Evolutionary conservation across 2,888 invertebrate species (phyloP).

Genomic region (Tinea pellionella): DNA sequence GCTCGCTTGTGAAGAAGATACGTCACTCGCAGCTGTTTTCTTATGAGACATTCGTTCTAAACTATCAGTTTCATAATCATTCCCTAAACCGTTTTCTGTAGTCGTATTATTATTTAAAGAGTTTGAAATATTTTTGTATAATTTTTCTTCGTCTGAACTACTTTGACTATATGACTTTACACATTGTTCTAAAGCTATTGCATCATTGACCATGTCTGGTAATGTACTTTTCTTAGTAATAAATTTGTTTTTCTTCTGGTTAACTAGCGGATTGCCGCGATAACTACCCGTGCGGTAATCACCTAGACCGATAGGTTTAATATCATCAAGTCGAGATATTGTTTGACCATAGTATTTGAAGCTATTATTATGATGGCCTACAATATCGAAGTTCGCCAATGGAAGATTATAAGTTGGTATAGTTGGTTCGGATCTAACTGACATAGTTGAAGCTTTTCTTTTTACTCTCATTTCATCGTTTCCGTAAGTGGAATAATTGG

Average conservation of each 20-base stretch:
- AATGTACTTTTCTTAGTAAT: conserved; percentile 45
- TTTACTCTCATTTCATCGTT: conserved; percentile 33
- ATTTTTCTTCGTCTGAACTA: conserved; percentile 55
- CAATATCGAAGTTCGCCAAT: conserved; percentile 43
- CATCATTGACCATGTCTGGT: conserved; percentile 76
- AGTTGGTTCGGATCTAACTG: conserved; percentile 56
- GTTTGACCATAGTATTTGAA: conserved; percentile 39
- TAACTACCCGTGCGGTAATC: conserved; percentile 34
- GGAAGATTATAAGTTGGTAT: conserved; percentile 52
- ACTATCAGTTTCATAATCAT: conserved; percentile 81
- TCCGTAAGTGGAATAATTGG: conserved; percentile 32
- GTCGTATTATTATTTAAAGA: conserved; percentile 29
- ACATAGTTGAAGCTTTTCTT: conserved; percentile 42
- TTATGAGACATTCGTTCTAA: conserved; percentile 71
- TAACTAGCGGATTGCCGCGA: conserved; percentile 28
- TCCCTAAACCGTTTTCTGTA: conserved; percentile 52
- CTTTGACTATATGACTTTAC: conserved; percentile 47
- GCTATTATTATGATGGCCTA: conserved; percentile 28
- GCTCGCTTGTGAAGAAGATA: conserved; percentile 77
- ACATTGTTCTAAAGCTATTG: conserved; percentile 67
- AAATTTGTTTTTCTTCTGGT: conserved; percentile 30
- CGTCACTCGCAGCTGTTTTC: conserved; percentile 69
- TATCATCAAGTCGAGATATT: conserved; percentile 39
- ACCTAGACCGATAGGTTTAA: conserved; percentile 38
- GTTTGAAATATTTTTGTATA: conserved; percentile 33